phyloP scores from a whole-genome alignment of 2,797 vertebrate species.

The Argyrosomus regius region DNA sequence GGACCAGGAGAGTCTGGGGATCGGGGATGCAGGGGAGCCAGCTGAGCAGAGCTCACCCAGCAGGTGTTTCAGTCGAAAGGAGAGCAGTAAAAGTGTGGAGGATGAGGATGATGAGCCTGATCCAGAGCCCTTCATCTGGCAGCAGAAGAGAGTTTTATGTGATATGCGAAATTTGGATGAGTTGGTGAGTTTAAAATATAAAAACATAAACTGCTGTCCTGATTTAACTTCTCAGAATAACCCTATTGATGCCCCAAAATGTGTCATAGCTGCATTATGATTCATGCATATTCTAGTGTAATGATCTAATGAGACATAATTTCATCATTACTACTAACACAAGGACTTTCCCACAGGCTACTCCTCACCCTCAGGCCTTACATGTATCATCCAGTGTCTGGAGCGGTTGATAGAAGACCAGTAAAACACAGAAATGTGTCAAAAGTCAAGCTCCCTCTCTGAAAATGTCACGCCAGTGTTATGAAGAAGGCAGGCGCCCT shows the following conservation, averaged over 20 bases:
- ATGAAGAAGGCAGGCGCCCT: conserved; percentile 6
- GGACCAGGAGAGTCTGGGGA: conserved; percentile 82
- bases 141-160: conserved; percentile 88
- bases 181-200: conserved; percentile 88
- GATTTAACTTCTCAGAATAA: neutral
- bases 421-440: conserved; percentile 41
- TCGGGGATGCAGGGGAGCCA: conserved; percentile 49
- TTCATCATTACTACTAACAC: conserved; percentile 2
- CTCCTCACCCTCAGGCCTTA: neutral
- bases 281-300: neutral
- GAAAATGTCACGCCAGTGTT: conserved; percentile 56
- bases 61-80: conserved; percentile 75
- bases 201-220: neutral
- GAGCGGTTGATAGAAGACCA: conserved; percentile 20
- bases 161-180: conserved; percentile 96
- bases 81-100: conserved; percentile 67
- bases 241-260: neutral
- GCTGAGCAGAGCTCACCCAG: conserved; percentile 71
- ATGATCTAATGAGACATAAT: neutral
- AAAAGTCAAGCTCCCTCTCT: conserved; percentile 51
- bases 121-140: conserved; percentile 78
- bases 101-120: conserved; percentile 71
- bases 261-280: conserved; percentile 21
- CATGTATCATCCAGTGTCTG: neutral
- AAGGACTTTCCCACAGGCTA: conserved; percentile 1